phyloP scores from a whole-genome alignment of 2,113 vertebrate genomes.

The Chaetorhynchus papuensis region DNA sequence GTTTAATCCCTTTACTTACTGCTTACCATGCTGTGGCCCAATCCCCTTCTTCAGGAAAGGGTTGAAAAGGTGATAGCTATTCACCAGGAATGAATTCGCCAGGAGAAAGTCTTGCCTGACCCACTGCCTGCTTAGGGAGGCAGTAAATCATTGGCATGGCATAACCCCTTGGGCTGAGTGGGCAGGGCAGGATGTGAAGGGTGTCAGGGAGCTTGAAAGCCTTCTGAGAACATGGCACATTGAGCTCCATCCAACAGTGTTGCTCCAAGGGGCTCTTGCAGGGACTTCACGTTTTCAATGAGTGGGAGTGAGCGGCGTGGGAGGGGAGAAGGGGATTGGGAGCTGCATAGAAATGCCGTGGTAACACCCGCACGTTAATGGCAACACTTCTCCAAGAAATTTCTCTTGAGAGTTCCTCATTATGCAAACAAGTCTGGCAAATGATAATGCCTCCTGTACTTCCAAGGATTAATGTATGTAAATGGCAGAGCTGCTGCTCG shows the following conservation, averaged over 20 bases:
- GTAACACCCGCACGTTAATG: background rate
- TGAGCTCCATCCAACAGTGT: background rate
- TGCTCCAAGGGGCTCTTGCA: background rate
- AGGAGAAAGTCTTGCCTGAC: background rate
- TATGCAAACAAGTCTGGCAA: constrained; percentile 56
- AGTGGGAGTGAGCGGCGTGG: background rate
- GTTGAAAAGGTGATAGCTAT: background rate
- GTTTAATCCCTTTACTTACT: background rate
- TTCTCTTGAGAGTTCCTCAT: constrained; percentile 51
- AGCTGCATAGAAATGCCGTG: background rate
- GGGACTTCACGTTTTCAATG: background rate
- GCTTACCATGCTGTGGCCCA: background rate
- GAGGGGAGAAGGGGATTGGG: background rate
- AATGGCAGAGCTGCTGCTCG: background rate
- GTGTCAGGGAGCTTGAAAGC: background rate
- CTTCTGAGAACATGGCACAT: background rate
- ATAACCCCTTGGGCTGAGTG: background rate
- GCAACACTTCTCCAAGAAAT: constrained; percentile 22
- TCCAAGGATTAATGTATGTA: constrained; percentile 44
- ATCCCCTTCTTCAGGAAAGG: background rate
- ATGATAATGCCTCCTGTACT: constrained; percentile 48
- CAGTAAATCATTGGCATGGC: background rate
- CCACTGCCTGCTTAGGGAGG: background rate
- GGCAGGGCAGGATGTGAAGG: background rate
- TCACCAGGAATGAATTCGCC: background rate